Evolutionary conservation across 1,140 invertebrate genomes (phyloP), one percentile per base, ranked within the genome.

Genomic region (Orius laevigatus): DNA sequence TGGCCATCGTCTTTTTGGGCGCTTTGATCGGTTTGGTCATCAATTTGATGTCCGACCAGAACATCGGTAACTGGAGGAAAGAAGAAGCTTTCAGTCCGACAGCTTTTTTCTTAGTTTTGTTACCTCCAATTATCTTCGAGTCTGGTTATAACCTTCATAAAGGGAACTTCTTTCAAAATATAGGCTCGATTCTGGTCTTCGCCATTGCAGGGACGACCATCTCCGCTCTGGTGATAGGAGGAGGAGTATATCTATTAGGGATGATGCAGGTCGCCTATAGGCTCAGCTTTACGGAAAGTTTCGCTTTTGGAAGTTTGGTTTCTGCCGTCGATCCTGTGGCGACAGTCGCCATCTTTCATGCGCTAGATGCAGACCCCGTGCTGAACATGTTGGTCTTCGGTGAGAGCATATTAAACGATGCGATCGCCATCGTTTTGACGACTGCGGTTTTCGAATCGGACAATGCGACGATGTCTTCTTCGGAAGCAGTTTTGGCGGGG

Each of bases 51-150:
- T 90, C 85, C 1, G 78, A 89, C 51, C 77, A 84, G 58, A 85
- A 92, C 62, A 81, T 90, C 57, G 84, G 84, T 34, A 90, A 93
- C 63, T 93, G 88, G 88, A 78, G 82, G 60, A 92, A 91, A 66
- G 91, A 96, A 66, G 93, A 97, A 68, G 86, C 91, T 0, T 94
- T 98, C 59, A 91, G 89, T 10, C 93, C 93, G 0, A 98, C 91
- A 41, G 86, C 91, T 8, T 98, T 98, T 63, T 98, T 98, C 59
- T 70, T 98, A 39, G 84, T 98, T 1, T 70, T 98, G 1, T 63
- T 98, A n/a, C 94, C 94, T 5, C 94, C 94, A 1, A 98, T 98
- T 39, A 97, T 98, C 56, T 97, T 97, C 73, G 94, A 98, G 68
- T 95, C 91, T 3, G 94, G 94, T 3, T 98, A 97, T 62, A 97